These are phyloP conservation scores for Osmerus mordax DNA, from an alignment of 2,113 vertebrate species.

Conservation along the genomic window DNA sequence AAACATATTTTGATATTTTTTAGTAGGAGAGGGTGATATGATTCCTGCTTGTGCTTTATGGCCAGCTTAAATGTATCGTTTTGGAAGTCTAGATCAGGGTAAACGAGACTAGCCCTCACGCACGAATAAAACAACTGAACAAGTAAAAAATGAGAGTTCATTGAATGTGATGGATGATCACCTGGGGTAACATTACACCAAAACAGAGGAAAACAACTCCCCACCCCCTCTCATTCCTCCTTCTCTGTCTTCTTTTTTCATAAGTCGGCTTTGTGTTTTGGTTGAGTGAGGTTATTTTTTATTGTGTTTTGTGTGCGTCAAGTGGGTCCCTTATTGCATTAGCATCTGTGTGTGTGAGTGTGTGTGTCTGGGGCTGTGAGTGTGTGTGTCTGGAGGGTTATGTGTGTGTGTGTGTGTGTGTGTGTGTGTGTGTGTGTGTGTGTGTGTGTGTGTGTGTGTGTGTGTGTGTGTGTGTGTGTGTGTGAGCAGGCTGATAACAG, in stretches of 20 bases:
- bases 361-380: constrained; percentile 56
- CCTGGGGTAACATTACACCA: constrained; percentile 50
- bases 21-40: constrained; percentile 25
- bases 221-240: not conserved
- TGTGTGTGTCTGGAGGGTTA: too few species aligned
- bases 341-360: constrained; percentile 52
- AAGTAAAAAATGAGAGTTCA: constrained; percentile 42
- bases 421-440: constrained; percentile 44
- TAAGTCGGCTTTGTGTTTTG: constrained; percentile 23
- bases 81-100: constrained; percentile 15
- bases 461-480: constrained; percentile 46
- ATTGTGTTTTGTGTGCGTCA: constrained; percentile 26
- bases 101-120: constrained; percentile 20
- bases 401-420: too few species aligned
- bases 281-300: constrained; percentile 29
- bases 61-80: constrained; percentile 16
- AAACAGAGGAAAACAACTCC: constrained; percentile 16
- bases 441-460: too few species aligned
- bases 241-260: constrained; percentile 15
- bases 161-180: constrained; percentile 50
- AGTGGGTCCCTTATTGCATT: constrained; percentile 55
- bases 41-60: constrained; percentile 32
- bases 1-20: constrained; percentile 37
- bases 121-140: constrained; percentile 42
- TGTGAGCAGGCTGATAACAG: constrained; percentile 61